Evolutionary conservation across 92 coral and sea anemone species (phyloP), one percentile per base, ranked within the genome.

Genomic region (Siderastrea radians): DNA sequence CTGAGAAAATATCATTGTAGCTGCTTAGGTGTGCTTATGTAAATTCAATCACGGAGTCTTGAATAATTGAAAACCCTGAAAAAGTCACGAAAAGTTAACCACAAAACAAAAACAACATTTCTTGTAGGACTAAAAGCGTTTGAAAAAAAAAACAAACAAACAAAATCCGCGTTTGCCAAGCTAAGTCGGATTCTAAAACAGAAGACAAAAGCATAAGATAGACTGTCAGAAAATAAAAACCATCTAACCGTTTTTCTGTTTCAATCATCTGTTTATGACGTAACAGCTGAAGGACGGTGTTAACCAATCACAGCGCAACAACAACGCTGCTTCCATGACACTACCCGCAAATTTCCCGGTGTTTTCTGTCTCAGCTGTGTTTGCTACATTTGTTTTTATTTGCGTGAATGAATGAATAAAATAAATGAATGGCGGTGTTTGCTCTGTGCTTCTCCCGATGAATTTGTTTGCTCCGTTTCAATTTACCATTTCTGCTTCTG

Each of bases 51-150:
- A 51, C 52, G 3, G 49, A 11, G 47, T 67, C 83, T n/a, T 81
- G 75, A 90, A 90, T 90, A 65, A 90, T 90, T 86, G 75, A 80
- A 73, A 53, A 75, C 50, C 15, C 59, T 26, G 48, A 49, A 53
- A 67, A 76, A 85, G 77, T 85, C 83, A 76, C 89, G 89, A 77
- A 76, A 26, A 26, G 49, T 14, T 7, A 2, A 66, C 14, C 9
- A n/a, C 69, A 57, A 7, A 16, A 15, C 4, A 26, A 7, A 60
- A 78, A 55, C 61, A 38, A 60, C 2, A 4, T 60, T 59, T 60
- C 16, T 13, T 3, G 38, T 26, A 26, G 38, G 38, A 0, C 38
- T 26, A 26, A 26, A 26, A 26, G 38, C 38, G 38, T 26, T 26
- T 26, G 38, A 26, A 26, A 26, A 26, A 26, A 26, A 26, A 26